Evolutionary conservation across 1,140 invertebrate species (phyloP).

Genomic region (Eupristina koningsbergeri): DNA sequence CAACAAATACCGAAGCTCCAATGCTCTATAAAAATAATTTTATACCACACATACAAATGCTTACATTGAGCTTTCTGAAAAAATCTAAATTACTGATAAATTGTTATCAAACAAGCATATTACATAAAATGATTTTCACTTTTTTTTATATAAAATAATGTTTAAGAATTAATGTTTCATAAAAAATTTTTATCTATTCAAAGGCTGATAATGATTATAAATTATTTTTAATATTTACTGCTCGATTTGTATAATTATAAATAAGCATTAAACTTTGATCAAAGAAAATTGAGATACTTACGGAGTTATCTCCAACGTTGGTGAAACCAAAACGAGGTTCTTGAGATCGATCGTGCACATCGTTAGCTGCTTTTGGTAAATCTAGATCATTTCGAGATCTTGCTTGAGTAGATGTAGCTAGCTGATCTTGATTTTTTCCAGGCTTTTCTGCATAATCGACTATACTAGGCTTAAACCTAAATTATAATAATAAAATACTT

Average conservation of each 20-base stretch:
- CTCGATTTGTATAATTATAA: conserved; percentile 5
- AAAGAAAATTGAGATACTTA: conserved; percentile 44
- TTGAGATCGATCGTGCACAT: conserved; percentile 63
- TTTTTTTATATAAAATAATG: too few relatives aligned
- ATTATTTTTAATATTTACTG: background rate
- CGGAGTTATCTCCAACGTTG: conserved; percentile 58
- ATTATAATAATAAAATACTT: background rate
- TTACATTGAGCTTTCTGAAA: too few relatives aligned
- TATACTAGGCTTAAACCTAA: conserved; percentile 69
- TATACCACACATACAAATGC: background rate
- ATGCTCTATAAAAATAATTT: background rate
- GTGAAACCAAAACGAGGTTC: conserved; percentile 70
- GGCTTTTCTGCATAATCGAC: conserved; percentile 65
- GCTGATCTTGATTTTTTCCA: conserved; percentile 64
- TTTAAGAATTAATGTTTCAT: too few relatives aligned
- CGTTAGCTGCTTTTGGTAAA: conserved; percentile 29
- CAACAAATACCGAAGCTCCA: background rate
- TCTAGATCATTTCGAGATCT: conserved; percentile 41
- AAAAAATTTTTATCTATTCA: too few relatives aligned
- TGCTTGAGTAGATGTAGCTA: conserved; percentile 61
- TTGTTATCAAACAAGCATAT: too few relatives aligned
- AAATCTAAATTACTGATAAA: too few relatives aligned
- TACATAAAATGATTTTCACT: too few relatives aligned
- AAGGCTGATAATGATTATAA: conserved; percentile 14
- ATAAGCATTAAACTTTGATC: conserved; percentile 3